Evolutionary conservation across 2,888 invertebrate species (phyloP), one percentile per base, ranked within the genome.

Genomic region (Melipona bicolor): DNA sequence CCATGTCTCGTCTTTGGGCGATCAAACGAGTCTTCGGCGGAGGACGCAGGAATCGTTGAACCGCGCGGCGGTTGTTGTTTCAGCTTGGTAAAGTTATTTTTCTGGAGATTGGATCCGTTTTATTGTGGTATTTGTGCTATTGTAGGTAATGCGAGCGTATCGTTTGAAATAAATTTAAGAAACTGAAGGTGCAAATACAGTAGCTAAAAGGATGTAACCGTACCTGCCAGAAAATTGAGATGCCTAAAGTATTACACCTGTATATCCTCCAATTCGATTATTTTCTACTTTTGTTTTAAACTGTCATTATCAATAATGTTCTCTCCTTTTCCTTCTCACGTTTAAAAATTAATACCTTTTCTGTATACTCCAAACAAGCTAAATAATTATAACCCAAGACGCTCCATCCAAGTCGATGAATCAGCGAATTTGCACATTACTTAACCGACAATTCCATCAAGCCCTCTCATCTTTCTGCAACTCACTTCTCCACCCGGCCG

Each of bases 21-120:
- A 87, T 88, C 87, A 81, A 69, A 65, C 67, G 70, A 72, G 67
- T 17, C 73, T 43, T 32, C 72, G 79, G 80, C 69, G 84, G 86
- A 77, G 74, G 5, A 75, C 73, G 49, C 56, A 50, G 69, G 59
- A 65, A 80, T 61, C 59, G 36, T 49, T 72, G 74, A 69, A 64
- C 56, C 9, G 3, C 61, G 27, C 4, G 2, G 43, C 43, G 11
- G 13, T 13, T 24, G n/a, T 15, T 56, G n/a, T 24, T 11, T 49
- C 64, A 50, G 15, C 17, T 43, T n/a, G 32, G 43, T 2, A 9
- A 43, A 43, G 43, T 43, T 43, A 43, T 43, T 43, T 43, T 9
- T 9, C 43, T 9, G 43, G 43, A 9, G 43, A 43, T 2, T 43
- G 11, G 11, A 43, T 1, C 43, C 9, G 43, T 43, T 43, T 43